phyloP scores from a whole-genome alignment of 2,797 vertebrate species.

The Harpagifer antarcticus region DNA sequence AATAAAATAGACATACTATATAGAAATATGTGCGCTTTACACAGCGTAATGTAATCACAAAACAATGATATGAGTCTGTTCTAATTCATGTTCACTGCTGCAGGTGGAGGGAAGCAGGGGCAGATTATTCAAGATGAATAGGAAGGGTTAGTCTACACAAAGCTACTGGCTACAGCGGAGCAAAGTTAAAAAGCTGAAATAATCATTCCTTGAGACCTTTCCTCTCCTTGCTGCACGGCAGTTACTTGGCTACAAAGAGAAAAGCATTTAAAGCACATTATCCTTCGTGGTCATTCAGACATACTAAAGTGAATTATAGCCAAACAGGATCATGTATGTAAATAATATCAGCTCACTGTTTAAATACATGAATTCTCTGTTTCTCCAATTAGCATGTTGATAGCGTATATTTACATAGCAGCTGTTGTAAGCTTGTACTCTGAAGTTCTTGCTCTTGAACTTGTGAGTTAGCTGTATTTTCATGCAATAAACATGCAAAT shows the following conservation, averaged over 20 bases:
- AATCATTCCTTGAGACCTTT: conserved; percentile 67
- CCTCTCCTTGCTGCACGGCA: conserved; percentile 68
- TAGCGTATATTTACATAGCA: conserved; percentile 36
- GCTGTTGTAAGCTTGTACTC: conserved; percentile 18
- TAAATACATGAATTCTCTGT: conserved; percentile 59
- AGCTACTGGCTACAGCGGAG: conserved; percentile 36
- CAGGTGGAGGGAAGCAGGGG: conserved; percentile 26
- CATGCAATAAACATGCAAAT: conserved; percentile 75
- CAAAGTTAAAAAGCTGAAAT: conserved; percentile 47
- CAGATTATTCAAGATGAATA: conserved; percentile 29
- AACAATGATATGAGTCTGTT: conserved; percentile 28
- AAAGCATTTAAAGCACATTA: conserved; percentile 66
- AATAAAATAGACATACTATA: no score
- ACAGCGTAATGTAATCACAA: not conserved
- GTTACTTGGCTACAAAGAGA: conserved; percentile 76
- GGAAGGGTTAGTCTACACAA: conserved; percentile 65
- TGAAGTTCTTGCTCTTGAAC: conserved; percentile 26
- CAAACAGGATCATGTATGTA: conserved; percentile 57
- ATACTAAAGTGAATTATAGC: conserved; percentile 20
- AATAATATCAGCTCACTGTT: conserved; percentile 18
- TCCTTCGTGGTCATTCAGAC: conserved; percentile 22
- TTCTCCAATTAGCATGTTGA: conserved; percentile 12
- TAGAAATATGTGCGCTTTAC: no score
- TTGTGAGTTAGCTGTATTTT: conserved; percentile 38
- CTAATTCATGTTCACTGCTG: conserved; percentile 25